phyloP scores from a whole-genome alignment of 2,113 vertebrate genomes.

The Drymodes brunneopygia region DNA sequence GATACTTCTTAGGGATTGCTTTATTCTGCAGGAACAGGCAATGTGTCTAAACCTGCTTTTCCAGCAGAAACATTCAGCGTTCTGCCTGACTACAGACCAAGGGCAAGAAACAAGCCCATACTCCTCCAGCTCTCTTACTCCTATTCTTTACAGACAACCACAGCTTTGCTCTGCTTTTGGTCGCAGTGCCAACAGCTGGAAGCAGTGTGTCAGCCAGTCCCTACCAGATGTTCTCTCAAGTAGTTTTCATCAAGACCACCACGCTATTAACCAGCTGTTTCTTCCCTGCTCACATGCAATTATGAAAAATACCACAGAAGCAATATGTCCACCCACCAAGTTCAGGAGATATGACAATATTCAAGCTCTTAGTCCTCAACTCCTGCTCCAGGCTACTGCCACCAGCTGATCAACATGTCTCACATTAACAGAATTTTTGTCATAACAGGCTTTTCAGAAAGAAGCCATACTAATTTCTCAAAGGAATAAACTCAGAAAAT shows the following conservation, averaged over 20 bases:
- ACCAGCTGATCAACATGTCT: not conserved
- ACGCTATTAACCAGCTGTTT: not conserved
- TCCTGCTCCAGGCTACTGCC: not conserved
- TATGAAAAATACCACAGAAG: not conserved
- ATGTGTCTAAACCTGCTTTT: not conserved
- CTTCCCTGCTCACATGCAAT: not conserved
- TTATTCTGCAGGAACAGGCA: not conserved
- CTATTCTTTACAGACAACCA: fast-evolving
- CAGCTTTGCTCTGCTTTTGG: not conserved
- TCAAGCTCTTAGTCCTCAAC: not conserved
- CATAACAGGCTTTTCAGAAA: not conserved
- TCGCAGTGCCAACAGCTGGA: not conserved
- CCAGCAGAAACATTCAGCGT: not conserved
- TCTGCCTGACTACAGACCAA: not conserved
- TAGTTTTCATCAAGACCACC: not conserved
- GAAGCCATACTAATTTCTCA: not conserved
- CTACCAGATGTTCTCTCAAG: not conserved
- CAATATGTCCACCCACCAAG: not conserved
- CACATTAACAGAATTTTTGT: not conserved
- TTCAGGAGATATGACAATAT: not conserved
- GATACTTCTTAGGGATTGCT: not conserved
- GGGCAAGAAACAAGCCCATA: not conserved
- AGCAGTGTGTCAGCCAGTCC: not conserved
- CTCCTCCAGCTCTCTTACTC: not conserved
- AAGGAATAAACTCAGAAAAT: not conserved